A percentile compares a stretch with the other conserved stretches of the same genome.
Conservation (phyloP, 1,140 invertebrate species). For the Drosophila lacertosa region DNA sequence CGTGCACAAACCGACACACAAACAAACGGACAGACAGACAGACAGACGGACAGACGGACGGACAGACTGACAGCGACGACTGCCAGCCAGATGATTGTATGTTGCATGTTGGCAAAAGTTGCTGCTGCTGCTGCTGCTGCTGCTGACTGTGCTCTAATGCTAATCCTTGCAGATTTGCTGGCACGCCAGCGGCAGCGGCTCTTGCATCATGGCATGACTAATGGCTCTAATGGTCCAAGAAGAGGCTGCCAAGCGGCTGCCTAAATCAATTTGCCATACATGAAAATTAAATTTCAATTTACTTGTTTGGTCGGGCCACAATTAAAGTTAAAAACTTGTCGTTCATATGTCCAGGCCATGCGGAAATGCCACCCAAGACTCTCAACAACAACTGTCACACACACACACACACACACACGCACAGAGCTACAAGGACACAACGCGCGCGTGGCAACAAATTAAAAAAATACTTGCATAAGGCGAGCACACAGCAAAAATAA, state of each 20-base stretch:
- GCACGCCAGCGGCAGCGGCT: slow-evolving; percentile 22
- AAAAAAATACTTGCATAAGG: slow-evolving; percentile 7
- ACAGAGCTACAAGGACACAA: slow-evolving; percentile 29
- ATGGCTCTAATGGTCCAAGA: slow-evolving; percentile 63
- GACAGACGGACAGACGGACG: slow-evolving; percentile 15
- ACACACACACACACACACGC: slow-evolving; percentile 1
- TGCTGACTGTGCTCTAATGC: slow-evolving; percentile 58
- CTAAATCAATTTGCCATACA: slow-evolving; percentile 74
- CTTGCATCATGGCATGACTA: slow-evolving; percentile 56
- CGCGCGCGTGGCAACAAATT: slow-evolving; percentile 16
- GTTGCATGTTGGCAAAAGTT: slow-evolving; percentile 64
- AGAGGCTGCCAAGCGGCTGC: slow-evolving; percentile 23
- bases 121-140: slow-evolving; percentile 31
- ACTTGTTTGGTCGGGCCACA: slow-evolving; percentile 31
- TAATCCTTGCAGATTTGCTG: slow-evolving; percentile 66
- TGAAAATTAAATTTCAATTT: slow-evolving; percentile 80
- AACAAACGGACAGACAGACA: slow-evolving; percentile 21
- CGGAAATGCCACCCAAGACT: slow-evolving; percentile 54
- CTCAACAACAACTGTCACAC: slow-evolving; percentile 30
- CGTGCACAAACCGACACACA: slow-evolving; percentile 41
- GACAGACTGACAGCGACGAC: slow-evolving; percentile 21
- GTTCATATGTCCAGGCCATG: slow-evolving; percentile 30
- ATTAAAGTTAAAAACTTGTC: slow-evolving; percentile 62
- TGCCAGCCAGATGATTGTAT: slow-evolving; percentile 67
- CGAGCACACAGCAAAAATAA: too few relatives aligned